A percentile compares a stretch with the other conserved stretches of the same genome.
Evolutionary conservation across 2,797 vertebrate species (phyloP).

Genomic region (Pseudocheirus occidentalis): DNA sequence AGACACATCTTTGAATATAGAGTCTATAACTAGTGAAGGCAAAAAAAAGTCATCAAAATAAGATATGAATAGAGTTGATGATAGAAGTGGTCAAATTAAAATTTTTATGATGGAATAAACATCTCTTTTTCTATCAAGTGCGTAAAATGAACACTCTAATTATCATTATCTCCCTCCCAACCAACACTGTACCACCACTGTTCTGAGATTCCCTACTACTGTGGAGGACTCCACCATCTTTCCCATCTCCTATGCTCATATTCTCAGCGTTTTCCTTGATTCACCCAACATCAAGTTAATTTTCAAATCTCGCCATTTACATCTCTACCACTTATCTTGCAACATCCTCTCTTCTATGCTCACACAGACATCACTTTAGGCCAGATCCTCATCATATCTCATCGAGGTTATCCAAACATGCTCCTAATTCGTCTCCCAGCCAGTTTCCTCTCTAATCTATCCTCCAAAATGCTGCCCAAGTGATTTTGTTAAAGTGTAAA

Average conservation of each 20-base stretch:
- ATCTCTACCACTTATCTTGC: not conserved
- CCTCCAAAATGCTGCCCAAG: not conserved
- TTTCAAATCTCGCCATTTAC: not conserved
- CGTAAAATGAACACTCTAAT: not conserved
- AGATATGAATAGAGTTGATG: constrained; percentile 51
- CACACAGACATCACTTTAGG: not conserved
- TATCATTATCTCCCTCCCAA: not conserved
- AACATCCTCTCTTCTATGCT: not conserved
- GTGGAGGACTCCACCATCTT: not conserved
- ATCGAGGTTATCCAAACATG: not conserved
- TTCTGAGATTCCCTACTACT: not conserved
- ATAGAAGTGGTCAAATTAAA: constrained; percentile 60
- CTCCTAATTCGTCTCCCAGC: not conserved
- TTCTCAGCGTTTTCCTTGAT: not conserved
- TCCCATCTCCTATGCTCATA: not conserved
- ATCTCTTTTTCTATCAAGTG: not conserved
- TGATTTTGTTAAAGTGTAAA: not conserved
- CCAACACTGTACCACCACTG: not conserved
- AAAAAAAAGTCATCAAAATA: constrained; percentile 42
- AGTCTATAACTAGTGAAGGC: constrained; percentile 20
- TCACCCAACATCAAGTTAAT: not conserved
- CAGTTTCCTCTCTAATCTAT: not conserved
- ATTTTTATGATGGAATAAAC: constrained; percentile 38
- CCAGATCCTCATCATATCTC: not conserved
- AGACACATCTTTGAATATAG: constrained; percentile 28